Evolutionary conservation across 2,797 vertebrate species (phyloP), one percentile per base, ranked within the genome.

Genomic region (Glyptemys insculpta): DNA sequence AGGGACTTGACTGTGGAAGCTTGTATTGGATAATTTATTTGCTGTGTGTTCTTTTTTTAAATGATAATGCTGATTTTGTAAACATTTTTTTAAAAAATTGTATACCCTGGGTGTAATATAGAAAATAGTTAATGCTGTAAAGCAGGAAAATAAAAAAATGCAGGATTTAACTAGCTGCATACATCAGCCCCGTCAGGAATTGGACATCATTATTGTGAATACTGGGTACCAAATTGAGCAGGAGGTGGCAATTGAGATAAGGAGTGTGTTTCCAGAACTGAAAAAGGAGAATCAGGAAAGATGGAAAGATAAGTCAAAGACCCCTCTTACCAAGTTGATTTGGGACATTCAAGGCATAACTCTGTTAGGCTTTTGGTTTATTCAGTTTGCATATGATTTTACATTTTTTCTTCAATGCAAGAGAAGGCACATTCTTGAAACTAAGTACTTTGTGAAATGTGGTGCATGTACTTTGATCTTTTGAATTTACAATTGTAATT

Each of bases 111-210:
- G 4, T 52, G 62, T 49, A 31, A 54, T 50, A 52, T 5, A 87
- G 34, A 89, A 54, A 74, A n/a, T 79, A 81, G 27, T 8, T 29
- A 83, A 18, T 81, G 91, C 5, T 7, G 34, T 23, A 34, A 62
- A 84, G 85, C 34, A 5, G 37, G 52, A 59, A 89, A 90, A 56
- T 72, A 44, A 92, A 93, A 49, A 92, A 93, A 86, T 41, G 5
- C 56, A 79, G 0, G 5, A 0, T 14, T 2, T 76, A 9, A 76
- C 52, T 79, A 79, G 74, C 27, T 72, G 65, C 1, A 53, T 72
- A 0, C 79, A 90, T 74, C n/a, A 79, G 11, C 59, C 84, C 21
- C 68, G 56, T 6, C 6, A 59, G 52, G 68, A 91, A 31, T 81
- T 31, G 78, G 59, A n/a, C 6, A 1, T 5, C 6, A 1, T 47